Evolutionary conservation across 1,140 invertebrate genomes (phyloP), one percentile per base, ranked within the genome.

Genomic region (Parapsyche elsis): DNA sequence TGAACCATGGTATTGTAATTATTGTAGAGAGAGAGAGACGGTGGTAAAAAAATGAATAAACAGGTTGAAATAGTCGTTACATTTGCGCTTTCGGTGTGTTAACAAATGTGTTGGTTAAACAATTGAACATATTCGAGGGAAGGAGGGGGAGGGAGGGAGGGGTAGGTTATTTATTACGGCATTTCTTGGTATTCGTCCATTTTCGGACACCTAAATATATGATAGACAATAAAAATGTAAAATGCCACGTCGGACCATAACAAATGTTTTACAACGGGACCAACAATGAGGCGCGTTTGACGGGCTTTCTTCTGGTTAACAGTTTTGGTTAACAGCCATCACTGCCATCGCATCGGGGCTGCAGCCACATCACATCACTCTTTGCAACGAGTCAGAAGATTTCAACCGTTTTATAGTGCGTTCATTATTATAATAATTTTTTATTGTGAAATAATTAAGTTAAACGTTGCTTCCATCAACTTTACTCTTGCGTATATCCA

Each of bases 151-250:
- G 67, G 12, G 16, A 46, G 71, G 76, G 61, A 7, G 16, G 2
- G 10, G 2, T 53, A 1, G 2, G 49, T 53, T 5, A 53, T 53
- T 53, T 53, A 53, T 53, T 53, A 12, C 2, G 49, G 49, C 12
- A 67, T 57, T 81, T 81, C 80, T 75, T 23, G 71, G 80, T 79
- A 81, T 57, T 12, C 30, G 53, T 16, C 70, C 67, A 30, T 46
- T 74, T 74, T 45, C 70, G 14, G 59, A 19, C 9, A 64, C 53
- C 57, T 75, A 75, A 81, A 81, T 81, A 81, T 81, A 81, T 70
- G 76, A 78, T 71, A 57, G 44, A 59, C 45, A 76, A 79, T 81
- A 81, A 81, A 81, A 79, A 57, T 76, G 23, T 73, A 21, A 64
- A 77, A 44, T 26, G 24, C 75, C 30, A 64, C 12, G 75, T 16